Base-by-base conservation (phyloP, 2,113 vertebrate genomes). In the Ramphastos sulfuratus region DNA sequence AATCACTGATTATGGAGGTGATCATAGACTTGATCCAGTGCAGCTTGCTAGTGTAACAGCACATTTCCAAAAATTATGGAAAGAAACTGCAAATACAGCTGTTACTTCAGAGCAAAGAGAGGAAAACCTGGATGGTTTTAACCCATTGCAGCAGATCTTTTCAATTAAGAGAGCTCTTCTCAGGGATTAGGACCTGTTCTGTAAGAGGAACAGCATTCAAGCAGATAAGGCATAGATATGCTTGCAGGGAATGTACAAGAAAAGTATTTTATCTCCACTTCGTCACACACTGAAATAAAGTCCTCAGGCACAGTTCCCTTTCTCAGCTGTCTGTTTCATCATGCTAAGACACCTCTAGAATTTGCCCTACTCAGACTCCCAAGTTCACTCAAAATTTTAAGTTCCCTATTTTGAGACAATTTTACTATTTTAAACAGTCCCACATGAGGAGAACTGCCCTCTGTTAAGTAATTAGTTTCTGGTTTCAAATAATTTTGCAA, bases 71-170 rank as follows among this genome's bases (percentile, higher is more conserved):
- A 87, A 84, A 59, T 17, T n/a, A 23, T 18, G 12, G 35, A 67
- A 75, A 72, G 48, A 9, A 94, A 18, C 33, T 93, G 58, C 69
- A 81, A 78, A 69, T 81, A 42, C 28, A 92, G 42, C 27, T 90
- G 27, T 80, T 77, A 44, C 20, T 73, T 50, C 24, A 39, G 19
- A 19, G 24, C 23, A 77, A 21, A 83, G 35, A 11, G 33, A 78
- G 17, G n/a, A 84, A 84, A 81, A 21, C 13, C 10, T 91, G 0
- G n/a, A 39, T 46, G 23, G 37, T 86, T 37, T 59, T 72, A 89
- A 75, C 7, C 5, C 21, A 3, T 6, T 63, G 15, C 31, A 78
- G 73, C 42, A 86, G 42, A 69, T 7, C 0, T 80, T 89, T 89
- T 67, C 28, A 69, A 6, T 54, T 55, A 56, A 64, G 63, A 64